phyloP scores from a whole-genome alignment of 1,140 invertebrate species.

The Oryctes rhinoceros region DNA sequence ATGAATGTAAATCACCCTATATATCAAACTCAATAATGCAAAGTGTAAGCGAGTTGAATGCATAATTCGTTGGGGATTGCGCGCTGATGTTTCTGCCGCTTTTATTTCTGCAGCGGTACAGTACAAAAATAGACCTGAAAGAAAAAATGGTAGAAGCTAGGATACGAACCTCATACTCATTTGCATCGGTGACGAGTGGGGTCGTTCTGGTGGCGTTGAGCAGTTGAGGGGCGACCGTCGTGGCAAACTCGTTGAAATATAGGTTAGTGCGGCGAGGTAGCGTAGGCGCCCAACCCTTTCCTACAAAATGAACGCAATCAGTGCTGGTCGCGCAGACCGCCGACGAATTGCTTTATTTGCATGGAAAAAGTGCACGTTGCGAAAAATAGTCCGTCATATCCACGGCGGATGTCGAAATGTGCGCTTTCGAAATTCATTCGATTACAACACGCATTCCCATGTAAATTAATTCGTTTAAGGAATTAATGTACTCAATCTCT shows the following conservation, averaged over 20 bases:
- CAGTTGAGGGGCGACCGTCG: slow-evolving; percentile 42
- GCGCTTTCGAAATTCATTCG: slow-evolving; percentile 27
- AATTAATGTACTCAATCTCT: background rate
- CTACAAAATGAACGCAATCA: slow-evolving; percentile 45
- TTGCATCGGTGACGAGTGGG: slow-evolving; percentile 12
- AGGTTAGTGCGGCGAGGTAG: slow-evolving; percentile 45
- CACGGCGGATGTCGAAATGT: background rate
- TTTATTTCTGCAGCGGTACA: background rate
- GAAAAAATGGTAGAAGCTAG: slow-evolving; percentile 7
- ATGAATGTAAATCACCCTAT: background rate
- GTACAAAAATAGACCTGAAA: background rate
- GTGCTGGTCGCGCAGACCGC: slow-evolving; percentile 11
- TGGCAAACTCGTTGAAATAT: slow-evolving; percentile 47
- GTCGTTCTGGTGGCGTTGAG: slow-evolving; percentile 24
- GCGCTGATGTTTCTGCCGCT: background rate
- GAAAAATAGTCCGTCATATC: slow-evolving; percentile 1
- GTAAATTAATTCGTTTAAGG: slow-evolving; percentile 27
- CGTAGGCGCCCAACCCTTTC: slow-evolving; percentile 50
- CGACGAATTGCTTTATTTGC: slow-evolving; percentile 32
- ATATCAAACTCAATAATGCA: background rate
- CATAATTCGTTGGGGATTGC: background rate
- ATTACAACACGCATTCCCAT: background rate
- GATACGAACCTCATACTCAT: slow-evolving; percentile 38
- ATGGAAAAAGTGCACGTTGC: slow-evolving; percentile 29
- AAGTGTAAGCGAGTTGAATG: slow-evolving; percentile 1